These are phyloP conservation scores for Grallaria varia DNA, from an alignment of 2,113 vertebrate species.

Conservation along the genomic window DNA sequence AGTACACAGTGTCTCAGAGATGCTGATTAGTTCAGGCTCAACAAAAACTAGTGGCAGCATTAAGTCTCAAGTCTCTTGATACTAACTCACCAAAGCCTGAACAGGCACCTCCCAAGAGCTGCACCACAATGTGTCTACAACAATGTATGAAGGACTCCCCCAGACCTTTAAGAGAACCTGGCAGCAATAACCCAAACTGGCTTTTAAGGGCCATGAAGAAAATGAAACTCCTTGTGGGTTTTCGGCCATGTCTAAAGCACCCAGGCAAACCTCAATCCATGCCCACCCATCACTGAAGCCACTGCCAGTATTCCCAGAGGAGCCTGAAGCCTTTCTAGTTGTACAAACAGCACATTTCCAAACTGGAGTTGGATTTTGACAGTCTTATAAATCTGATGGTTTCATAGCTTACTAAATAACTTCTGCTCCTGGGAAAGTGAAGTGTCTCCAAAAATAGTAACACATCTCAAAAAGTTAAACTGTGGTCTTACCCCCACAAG, in stretches of 20 bases:
- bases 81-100: neutral
- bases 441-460: neutral
- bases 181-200: neutral
- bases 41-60: neutral
- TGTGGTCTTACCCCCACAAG: neutral
- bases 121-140: neutral
- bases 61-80: neutral
- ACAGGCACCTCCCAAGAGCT: neutral
- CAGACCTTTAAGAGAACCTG: neutral
- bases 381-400: neutral
- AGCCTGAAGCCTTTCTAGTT: neutral
- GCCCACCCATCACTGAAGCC: fast-evolving
- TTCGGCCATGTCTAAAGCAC: neutral
- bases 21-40: neutral
- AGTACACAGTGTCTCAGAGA: fast-evolving
- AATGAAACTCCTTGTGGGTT: neutral
- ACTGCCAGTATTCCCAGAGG: neutral
- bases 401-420: neutral
- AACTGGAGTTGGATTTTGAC: neutral
- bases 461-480: neutral
- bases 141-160: neutral
- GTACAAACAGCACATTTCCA: neutral
- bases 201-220: neutral
- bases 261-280: neutral
- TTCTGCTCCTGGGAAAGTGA: neutral